Conservation (phyloP, 2,797 vertebrate genomes). For the Sebastes matsubarae region DNA sequence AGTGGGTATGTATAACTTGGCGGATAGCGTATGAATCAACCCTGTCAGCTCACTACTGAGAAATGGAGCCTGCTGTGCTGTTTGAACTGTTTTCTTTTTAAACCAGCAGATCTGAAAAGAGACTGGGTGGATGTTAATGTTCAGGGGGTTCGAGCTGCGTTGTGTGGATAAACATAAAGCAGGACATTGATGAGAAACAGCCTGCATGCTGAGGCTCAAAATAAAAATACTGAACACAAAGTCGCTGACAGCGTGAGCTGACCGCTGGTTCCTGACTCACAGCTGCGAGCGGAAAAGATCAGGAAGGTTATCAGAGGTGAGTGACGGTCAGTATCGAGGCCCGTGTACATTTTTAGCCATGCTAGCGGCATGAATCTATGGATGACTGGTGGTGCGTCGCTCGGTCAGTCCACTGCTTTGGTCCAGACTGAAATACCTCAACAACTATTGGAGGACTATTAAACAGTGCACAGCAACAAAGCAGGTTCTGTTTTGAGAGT, state of each 20-base stretch:
- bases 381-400: background rate
- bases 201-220: background rate
- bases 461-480: background rate
- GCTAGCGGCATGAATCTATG: background rate
- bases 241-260: background rate
- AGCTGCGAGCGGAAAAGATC: background rate
- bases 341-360: background rate
- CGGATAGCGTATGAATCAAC: slow-evolving; percentile 3
- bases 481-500: background rate
- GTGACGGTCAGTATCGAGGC: background rate
- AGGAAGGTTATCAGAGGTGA: slow-evolving; percentile 3
- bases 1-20: background rate
- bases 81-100: slow-evolving; percentile 28
- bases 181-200: background rate
- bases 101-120: slow-evolving; percentile 28
- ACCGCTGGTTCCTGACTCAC: background rate
- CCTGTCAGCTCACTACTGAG: slow-evolving; percentile 4
- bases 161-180: slow-evolving; percentile 6
- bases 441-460: background rate
- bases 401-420: background rate
- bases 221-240: slow-evolving; percentile 3
- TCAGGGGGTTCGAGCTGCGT: background rate
- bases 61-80: slow-evolving; percentile 5
- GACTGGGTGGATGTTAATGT: background rate
- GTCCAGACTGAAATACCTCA: background rate